A percentile compares a stretch with the other conserved stretches of the same genome.
Conservation (phyloP, 2,113 vertebrate species). For the Geococcyx californianus region DNA sequence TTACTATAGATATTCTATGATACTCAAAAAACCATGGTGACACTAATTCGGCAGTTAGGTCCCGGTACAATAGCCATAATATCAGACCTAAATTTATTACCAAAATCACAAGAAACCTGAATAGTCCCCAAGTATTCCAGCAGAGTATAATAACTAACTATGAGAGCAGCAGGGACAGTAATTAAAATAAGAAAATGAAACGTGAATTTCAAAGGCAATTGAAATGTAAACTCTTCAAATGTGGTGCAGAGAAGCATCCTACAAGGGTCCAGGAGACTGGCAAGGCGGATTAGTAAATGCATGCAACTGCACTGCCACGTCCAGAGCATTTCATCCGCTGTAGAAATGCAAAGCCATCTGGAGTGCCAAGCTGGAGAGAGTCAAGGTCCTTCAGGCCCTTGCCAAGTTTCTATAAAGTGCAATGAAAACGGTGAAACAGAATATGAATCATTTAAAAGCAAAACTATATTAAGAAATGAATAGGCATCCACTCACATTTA, state of each 20-base stretch:
- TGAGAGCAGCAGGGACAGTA: neutral
- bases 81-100: neutral
- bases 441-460: slow-evolving; percentile 48
- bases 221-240: slow-evolving; percentile 24
- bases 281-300: neutral
- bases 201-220: slow-evolving; percentile 34
- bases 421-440: neutral
- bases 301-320: neutral
- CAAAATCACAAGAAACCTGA: neutral
- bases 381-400: slow-evolving; percentile 37
- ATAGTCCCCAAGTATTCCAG: neutral
- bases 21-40: neutral
- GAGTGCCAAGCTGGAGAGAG: slow-evolving; percentile 43
- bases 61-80: neutral
- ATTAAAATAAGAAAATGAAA: slow-evolving; percentile 45
- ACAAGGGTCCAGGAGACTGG: neutral
- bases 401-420: slow-evolving; percentile 11
- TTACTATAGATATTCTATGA: neutral
- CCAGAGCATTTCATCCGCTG: slow-evolving; percentile 36
- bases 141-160: neutral
- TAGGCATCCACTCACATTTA: neutral
- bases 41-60: neutral
- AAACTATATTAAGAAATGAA: slow-evolving; percentile 39
- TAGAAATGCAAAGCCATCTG: slow-evolving; percentile 55
- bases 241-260: slow-evolving; percentile 11